Evolutionary conservation across 1,140 invertebrate genomes (phyloP), one percentile per base, ranked within the genome.

Genomic region (Lasioglossum baleicum): DNA sequence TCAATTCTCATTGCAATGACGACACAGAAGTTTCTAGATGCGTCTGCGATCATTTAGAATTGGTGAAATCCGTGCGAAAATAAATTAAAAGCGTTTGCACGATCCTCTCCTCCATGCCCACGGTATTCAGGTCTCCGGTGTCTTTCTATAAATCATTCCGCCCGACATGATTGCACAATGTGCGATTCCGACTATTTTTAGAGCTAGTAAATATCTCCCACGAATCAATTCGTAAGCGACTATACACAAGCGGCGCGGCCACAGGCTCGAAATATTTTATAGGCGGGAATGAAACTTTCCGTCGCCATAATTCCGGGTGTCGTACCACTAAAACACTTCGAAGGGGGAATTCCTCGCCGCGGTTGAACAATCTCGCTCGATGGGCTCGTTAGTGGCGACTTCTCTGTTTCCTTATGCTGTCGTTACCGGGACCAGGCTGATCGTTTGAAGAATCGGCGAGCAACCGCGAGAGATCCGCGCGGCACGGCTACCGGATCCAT

Each of bases 401-500:
- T 64, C 48, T 26, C 56, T 13, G 75, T 48, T 72, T 78, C 26
- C 69, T 65, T 22, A 40, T 42, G 35, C 61, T 79, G 76, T 79
- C 76, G 76, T 79, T 79, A 73, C 61, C 61, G 70, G 69, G 26
- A 42, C 75, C 5, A 10, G 69, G 4, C 65, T 71, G 65, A 70
- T 77, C 75, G 53, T 82, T 85, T 72, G 56, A 84, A 40, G 56
- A 75, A 84, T 84, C 75, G 79, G 65, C 60, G 79, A 70, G 42
- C 26, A 13, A 72, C 67, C 64, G 75, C 20, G 76, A 44, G 63
- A 79, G 60, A 80, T 82, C 72, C 35, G 51, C 73, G 68, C 65
- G 51, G 42, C 51, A 66, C 63, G 44, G 68, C 84, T 86, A 82
- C 83, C 72, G 80, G 68, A 82, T 86, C 80, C 80, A 85, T 85